phyloP scores from a whole-genome alignment of 2,888 invertebrate genomes.

The Stratiomys singularior region DNA sequence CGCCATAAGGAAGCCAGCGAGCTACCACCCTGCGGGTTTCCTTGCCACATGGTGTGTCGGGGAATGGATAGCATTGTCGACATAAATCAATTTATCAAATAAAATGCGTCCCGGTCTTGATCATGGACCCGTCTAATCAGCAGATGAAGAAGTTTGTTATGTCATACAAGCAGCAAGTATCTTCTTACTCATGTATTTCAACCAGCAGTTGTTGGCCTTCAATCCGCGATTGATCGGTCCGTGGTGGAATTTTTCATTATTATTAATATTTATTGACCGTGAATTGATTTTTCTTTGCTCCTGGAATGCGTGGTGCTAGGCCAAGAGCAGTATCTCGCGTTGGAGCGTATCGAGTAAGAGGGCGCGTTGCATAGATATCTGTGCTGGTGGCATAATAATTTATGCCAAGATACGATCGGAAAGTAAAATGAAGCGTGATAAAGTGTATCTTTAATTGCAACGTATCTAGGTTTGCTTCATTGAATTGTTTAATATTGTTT shows the following conservation, averaged over 20 bases:
- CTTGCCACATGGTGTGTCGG: not conserved
- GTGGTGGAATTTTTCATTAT: conserved; percentile 14
- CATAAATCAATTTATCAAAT: conserved; percentile 50
- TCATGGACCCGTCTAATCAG: conserved; percentile 4
- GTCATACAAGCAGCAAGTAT: not conserved
- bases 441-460: not conserved
- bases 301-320: not conserved
- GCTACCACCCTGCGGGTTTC: conserved; percentile 3
- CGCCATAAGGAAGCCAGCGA: not conserved
- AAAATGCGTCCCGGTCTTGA: conserved; percentile 16
- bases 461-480: not conserved
- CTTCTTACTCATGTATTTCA: conserved; percentile 2
- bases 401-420: not conserved
- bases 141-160: not conserved
- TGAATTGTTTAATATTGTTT: not conserved
- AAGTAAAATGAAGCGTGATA: not conserved
- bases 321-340: not conserved
- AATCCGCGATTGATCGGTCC: not conserved
- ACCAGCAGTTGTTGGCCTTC: not conserved
- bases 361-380: not conserved
- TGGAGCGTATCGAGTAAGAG: conserved; percentile 23
- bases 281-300: conserved; percentile 39
- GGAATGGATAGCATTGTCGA: conserved; percentile 36
- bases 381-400: not conserved
- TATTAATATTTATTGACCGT: conserved; percentile 43